Base-by-base conservation (phyloP, 2,113 vertebrate species). In the Strix uralensis region DNA sequence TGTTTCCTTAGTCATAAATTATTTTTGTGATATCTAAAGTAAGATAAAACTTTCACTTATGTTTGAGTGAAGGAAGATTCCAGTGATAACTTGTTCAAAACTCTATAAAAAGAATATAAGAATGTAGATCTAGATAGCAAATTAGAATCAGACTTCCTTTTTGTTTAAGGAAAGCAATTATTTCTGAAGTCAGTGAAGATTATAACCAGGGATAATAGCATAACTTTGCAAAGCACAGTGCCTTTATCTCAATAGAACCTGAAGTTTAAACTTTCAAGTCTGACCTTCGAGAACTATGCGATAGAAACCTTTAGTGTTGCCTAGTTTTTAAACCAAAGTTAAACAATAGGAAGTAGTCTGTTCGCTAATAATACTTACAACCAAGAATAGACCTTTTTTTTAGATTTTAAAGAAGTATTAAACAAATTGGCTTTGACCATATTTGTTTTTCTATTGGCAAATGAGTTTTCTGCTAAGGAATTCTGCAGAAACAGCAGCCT, bases 31-130 rank as follows among this genome's bases (percentile, higher is more conserved):
- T 98, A 98, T 98, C 97, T 96, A 93, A 94, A 98, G 97, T 96
- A 97, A 98, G 98, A 98, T 98, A 98, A 98, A 98, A 98, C 98
- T 98, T 98, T 98, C 98, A 98, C 98, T 98, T 98, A 98, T 89
- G 96, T 96, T 98, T 97, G 98, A 98, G 97, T 98, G 98, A 98
- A 98, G 93, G 98, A 98, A 98, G 98, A 98, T 98, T 94, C 97
- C 96, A 92, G 97, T 96, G 98, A 98, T 98, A 98, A 97, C 97
- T 98, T 96, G 92, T 97, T 97, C 97, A 97, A 96, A 98, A 98
- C 98, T 98, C 98, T 98, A 98, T 98, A 97, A 98, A 98, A 98
- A 98, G 98, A 98, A 98, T 98, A 98, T 96, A 96, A 98, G 98
- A 98, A 98, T 98, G 98, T 96, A 98, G 98, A 98, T 98, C 96